phyloP scores from a whole-genome alignment of 37 sponge, comb jelly and placozoan genomes.

The Hormiphora californensis region DNA sequence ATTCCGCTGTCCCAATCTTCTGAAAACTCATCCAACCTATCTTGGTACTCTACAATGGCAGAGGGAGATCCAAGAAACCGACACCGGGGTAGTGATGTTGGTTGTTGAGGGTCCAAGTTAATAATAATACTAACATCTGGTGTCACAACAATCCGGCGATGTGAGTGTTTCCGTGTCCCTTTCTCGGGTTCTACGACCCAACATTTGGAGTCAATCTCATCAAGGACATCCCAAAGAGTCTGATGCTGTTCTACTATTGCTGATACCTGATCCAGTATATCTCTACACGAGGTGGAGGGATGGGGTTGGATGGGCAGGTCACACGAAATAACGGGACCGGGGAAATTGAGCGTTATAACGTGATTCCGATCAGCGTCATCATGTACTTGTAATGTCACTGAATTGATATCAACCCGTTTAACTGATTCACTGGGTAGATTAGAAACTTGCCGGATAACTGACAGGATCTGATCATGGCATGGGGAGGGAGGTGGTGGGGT shows the following conservation, averaged over 20 bases:
- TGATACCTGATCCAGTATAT: neutral
- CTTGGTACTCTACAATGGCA: neutral
- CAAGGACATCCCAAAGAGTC: constrained; percentile 28
- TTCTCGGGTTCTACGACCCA: constrained; percentile 51
- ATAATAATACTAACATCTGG: constrained; percentile 8
- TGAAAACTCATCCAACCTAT: neutral
- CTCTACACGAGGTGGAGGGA: neutral
- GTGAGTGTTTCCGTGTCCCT: neutral
- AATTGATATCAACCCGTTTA: constrained; percentile 9
- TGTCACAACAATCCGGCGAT: constrained; percentile 11
- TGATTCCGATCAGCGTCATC: neutral
- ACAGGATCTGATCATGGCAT: no score
- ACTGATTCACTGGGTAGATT: constrained; percentile 14
- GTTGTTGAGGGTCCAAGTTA: constrained; percentile 2
- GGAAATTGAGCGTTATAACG: neutral
- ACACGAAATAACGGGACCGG: neutral
- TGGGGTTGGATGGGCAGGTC: neutral
- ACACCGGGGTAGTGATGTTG: constrained; percentile 22
- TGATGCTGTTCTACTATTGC: neutral
- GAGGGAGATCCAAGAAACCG: constrained; percentile 27
- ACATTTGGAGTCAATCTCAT: constrained; percentile 18
- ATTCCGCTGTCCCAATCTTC: constrained; percentile 29
- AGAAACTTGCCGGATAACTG: neutral
- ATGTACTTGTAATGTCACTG: neutral
- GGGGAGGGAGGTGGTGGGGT: no score